Percentiles rank a stretch among this genome's conserved stretches.
These are phyloP conservation scores for Pseudorhombus dupliciocellatus DNA, from an alignment of 2,113 vertebrate genomes.

Conservation along the genomic window DNA sequence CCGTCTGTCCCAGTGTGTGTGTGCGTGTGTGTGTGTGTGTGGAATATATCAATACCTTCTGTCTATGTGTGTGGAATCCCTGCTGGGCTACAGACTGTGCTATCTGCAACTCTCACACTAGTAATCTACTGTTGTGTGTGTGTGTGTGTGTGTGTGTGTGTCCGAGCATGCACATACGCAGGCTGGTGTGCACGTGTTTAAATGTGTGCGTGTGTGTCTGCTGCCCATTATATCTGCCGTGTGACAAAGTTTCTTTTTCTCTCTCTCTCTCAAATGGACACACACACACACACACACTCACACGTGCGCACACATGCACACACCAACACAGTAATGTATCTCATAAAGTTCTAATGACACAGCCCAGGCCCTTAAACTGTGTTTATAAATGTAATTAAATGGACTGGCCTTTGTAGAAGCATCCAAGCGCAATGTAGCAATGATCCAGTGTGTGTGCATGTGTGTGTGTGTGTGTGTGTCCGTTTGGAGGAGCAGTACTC, in stretches of 20 bases:
- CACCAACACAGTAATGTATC: constrained; percentile 36
- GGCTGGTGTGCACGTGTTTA: not conserved
- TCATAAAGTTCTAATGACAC: constrained; percentile 78
- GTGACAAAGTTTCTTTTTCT: constrained; percentile 58
- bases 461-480: constrained; percentile 53
- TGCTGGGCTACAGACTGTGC: constrained; percentile 72
- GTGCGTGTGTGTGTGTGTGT: constrained; percentile 20
- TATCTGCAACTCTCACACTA: constrained; percentile 62
- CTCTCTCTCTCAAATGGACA: constrained; percentile 20
- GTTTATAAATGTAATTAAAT: constrained; percentile 83
- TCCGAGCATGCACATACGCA: not conserved
- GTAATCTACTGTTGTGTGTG: constrained; percentile 41
- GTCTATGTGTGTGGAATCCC: constrained; percentile 70
- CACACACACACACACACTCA: constrained; percentile 17
- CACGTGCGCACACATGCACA: constrained; percentile 13
- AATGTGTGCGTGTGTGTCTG: constrained; percentile 1
- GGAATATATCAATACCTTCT: constrained; percentile 73
- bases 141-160: constrained; percentile 33
- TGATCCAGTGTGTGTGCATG: constrained; percentile 48
- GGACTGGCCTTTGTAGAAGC: constrained; percentile 71
- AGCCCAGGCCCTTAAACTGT: constrained; percentile 73
- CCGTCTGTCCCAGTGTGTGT: constrained; percentile 53
- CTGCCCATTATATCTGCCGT: constrained; percentile 42
- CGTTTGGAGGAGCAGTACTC: constrained; percentile 62
- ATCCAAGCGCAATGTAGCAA: constrained; percentile 58